Percentiles rank a stretch among this genome's conserved stretches.
phyloP scores from a whole-genome alignment of 2,888 invertebrate genomes.

The Prenolepis imparis region DNA sequence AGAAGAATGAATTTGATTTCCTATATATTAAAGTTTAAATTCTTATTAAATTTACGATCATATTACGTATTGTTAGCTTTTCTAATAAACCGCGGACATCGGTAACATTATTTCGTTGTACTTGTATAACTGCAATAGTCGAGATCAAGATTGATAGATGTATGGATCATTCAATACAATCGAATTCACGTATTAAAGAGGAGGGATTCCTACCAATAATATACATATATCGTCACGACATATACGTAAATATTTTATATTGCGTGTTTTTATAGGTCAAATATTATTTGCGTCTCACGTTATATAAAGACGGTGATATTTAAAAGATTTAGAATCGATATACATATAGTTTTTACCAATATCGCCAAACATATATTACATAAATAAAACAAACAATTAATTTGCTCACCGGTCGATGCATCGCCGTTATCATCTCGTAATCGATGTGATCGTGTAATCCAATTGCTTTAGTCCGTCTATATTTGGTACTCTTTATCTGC shows the following conservation, averaged over 20 bases:
- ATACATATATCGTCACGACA: not conserved
- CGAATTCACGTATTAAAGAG: not conserved
- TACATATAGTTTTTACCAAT: not conserved
- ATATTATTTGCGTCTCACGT: not conserved
- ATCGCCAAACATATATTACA: conserved; percentile 15
- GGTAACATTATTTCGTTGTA: not conserved
- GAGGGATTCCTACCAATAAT: not conserved
- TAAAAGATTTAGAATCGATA: not conserved
- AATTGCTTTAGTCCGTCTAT: not conserved
- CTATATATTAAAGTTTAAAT: not conserved
- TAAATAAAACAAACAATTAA: conserved; percentile 19
- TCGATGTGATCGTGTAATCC: not conserved
- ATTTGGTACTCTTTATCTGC: not conserved
- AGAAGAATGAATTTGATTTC: not conserved
- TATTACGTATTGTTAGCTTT: not conserved
- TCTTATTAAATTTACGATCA: not conserved
- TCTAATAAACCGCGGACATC: not conserved
- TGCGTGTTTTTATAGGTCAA: conserved; percentile 5
- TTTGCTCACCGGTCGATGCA: conserved; percentile 8
- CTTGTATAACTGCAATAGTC: not conserved
- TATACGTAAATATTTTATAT: not conserved
- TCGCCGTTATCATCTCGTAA: not conserved
- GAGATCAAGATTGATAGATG: not conserved
- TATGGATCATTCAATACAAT: not conserved
- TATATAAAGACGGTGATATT: not conserved